Conservation (phyloP, 2,888 invertebrate genomes). For the Heterodera filipjevi region DNA sequence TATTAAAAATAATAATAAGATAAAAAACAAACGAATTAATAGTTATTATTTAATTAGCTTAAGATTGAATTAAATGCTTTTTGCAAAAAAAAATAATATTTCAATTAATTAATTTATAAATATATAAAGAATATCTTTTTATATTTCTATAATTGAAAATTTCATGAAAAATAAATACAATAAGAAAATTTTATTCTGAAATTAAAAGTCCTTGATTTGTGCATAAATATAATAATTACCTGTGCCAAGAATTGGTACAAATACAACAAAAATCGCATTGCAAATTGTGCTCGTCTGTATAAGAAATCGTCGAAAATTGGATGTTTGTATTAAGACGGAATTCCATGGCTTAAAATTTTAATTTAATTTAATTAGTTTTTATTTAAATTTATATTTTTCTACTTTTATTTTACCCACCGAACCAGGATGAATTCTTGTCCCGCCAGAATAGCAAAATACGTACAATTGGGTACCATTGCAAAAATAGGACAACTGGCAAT, state of each 20-base stretch:
- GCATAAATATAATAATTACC: conserved; percentile 30
- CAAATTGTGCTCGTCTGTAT: conserved; percentile 48
- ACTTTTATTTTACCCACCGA: no score
- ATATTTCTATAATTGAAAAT: no score
- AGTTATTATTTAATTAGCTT: no score
- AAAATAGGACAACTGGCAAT: conserved; percentile 57
- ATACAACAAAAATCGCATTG: conserved; percentile 54
- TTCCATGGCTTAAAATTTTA: conserved; percentile 27
- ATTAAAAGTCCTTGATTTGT: no score
- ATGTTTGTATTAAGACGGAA: conserved; percentile 9
- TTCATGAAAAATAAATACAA: no score
- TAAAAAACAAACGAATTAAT: no score
- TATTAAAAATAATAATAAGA: no score
- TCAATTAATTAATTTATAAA: no score
- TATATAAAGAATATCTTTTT: no score
- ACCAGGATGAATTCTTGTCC: conserved; percentile 40
- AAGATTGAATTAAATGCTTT: no score
- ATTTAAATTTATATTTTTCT: background rate
- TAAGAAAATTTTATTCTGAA: no score
- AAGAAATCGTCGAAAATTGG: conserved; percentile 39
- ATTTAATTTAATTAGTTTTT: background rate
- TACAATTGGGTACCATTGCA: conserved; percentile 61
- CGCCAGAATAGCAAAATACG: conserved; percentile 58
- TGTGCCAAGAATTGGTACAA: conserved; percentile 59
- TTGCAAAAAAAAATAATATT: background rate